Base-by-base conservation (phyloP, 1,140 invertebrate genomes). In the Listronotus oregonensis region DNA sequence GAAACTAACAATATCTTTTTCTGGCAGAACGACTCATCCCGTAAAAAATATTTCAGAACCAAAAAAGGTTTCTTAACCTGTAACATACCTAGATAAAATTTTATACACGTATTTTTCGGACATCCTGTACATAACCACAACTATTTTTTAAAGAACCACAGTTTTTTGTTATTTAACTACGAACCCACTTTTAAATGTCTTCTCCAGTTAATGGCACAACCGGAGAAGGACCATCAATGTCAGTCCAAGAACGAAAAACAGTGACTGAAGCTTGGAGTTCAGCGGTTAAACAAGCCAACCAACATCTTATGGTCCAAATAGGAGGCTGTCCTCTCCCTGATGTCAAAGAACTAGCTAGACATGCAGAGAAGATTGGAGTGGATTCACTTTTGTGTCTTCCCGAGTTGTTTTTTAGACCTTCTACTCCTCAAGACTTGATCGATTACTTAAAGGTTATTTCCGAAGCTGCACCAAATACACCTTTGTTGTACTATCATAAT, bases 401-500 rank as follows among this genome's bases (percentile, higher is more conserved):
- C 0, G 90, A 93, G 59, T 77, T 91, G 1, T 94, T 90, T 73
- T 89, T 88, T 72, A 91, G 88, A 73, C 91, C 91, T 9, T 75
- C 74, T 2, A 85, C 76, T 18, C 80, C 85, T 0, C 75, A 82
- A 11, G 83, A 90, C 34, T 77, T 94, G 56, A 86, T 89, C 0
- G 76, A 83, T 44, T 94, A 93, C 76, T 83, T 93, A 44, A 82
- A 84, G 71, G 68, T 83, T 17, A 82, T 94, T 3, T 83, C 87
- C 0, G 75, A 82, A 10, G 86, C 87, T 10, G 92, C 91, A 1
- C 88, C 90, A 1, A 87, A 87, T 10, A 86, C 87, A 1, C 92
- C 92, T 0, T 82, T 94, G n/a, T 81, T 92, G 9, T 93, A 93
- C 72, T 94, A 94, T 73, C 90, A 94, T 68, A 88, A 91, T 71